Conservation (phyloP, 2,797 vertebrate genomes). For the Echiichthys vipera region DNA sequence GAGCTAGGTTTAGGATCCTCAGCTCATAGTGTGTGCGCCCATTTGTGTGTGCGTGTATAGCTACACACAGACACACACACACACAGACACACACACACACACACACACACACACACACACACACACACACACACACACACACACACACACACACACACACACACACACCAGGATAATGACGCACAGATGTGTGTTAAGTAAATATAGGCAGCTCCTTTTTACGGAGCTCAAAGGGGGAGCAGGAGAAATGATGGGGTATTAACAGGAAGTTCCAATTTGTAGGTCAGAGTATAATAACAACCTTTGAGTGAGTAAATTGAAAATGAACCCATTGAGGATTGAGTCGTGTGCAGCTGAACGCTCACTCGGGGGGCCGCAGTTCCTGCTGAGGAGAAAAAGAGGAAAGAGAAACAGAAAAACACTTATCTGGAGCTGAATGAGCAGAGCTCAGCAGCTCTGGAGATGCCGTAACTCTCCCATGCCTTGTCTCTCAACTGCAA, state of each 20-base stretch:
- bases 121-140: slow-evolving; percentile 35
- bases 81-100: slow-evolving; percentile 9
- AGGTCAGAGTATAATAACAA: slow-evolving; percentile 88
- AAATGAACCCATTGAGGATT: slow-evolving; percentile 85
- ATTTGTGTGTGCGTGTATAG: slow-evolving; percentile 17
- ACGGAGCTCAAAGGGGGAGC: slow-evolving; percentile 76
- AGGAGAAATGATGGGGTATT: slow-evolving; percentile 84
- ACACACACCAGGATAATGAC: slow-evolving; percentile 72
- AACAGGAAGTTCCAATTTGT: slow-evolving; percentile 88
- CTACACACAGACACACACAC: too few relatives aligned
- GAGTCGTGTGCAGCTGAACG: slow-evolving; percentile 81
- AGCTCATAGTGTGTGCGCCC: slow-evolving; percentile 17
- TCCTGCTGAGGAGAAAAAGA: slow-evolving; percentile 72
- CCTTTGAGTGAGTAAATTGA: slow-evolving; percentile 88
- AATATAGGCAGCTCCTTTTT: slow-evolving; percentile 81
- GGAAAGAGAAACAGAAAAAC: slow-evolving; percentile 73
- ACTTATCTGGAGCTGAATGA: slow-evolving; percentile 72
- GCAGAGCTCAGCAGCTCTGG: slow-evolving; percentile 51
- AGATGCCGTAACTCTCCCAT: slow-evolving; percentile 42
- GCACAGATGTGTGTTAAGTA: slow-evolving; percentile 86
- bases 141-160: slow-evolving; percentile 32
- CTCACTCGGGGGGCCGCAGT: slow-evolving; percentile 69
- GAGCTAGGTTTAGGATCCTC: slow-evolving; percentile 27
- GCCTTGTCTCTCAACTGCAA: background rate
- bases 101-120: slow-evolving; percentile 38